Evolutionary conservation across 2,797 vertebrate genomes (phyloP).

Genomic region (Spheniscus humboldti): DNA sequence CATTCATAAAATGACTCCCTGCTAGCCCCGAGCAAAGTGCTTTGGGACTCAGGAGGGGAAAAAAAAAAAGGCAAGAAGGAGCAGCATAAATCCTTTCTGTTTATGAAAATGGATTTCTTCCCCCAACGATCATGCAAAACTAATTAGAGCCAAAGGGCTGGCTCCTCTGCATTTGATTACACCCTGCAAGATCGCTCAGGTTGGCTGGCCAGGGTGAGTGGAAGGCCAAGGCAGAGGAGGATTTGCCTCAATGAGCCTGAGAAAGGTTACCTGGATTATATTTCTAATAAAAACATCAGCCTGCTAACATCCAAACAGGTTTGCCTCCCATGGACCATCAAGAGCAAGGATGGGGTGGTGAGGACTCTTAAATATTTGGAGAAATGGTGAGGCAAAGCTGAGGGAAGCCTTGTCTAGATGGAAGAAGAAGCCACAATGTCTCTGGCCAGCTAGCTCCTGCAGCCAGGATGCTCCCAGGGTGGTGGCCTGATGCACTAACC

Average conservation of each 20-base stretch:
- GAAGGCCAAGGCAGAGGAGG: background rate
- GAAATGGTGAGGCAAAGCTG: background rate
- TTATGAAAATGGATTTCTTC: constrained; percentile 45
- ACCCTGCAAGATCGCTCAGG: background rate
- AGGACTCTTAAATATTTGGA: background rate
- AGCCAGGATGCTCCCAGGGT: background rate
- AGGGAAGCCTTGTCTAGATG: background rate
- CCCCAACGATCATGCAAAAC: constrained; percentile 27
- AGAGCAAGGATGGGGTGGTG: background rate
- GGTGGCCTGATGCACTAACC: background rate
- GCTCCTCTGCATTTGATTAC: background rate
- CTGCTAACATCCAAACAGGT: background rate
- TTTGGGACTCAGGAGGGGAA: background rate
- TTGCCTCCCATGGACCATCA: background rate
- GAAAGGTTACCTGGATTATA: background rate
- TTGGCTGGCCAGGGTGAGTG: background rate
- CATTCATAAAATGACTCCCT: constrained; percentile 16
- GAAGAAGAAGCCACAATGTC: background rate
- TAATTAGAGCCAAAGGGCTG: constrained; percentile 61
- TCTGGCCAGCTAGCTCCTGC: background rate
- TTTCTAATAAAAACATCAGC: constrained; percentile 8
- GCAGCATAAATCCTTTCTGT: constrained; percentile 34
- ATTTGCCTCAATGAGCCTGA: background rate
- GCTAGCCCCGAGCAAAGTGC: constrained; percentile 44
- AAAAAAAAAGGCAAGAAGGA: background rate